Evolutionary conservation across 2,797 vertebrate species (phyloP).

Genomic region (Crenichthys baileyi): DNA sequence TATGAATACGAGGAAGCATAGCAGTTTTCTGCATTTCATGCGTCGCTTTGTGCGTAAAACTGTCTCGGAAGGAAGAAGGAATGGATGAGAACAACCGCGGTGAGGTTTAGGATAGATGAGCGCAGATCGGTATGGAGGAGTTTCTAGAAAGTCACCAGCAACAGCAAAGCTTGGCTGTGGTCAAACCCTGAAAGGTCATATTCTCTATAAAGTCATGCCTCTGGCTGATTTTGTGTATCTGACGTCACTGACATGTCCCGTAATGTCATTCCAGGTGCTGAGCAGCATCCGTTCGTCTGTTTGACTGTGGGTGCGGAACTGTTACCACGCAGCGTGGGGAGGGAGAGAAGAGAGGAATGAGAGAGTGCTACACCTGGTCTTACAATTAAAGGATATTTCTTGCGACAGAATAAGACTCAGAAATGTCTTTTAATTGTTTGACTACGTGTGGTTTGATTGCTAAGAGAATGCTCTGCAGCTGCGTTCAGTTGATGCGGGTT

Average conservation of each 20-base stretch:
- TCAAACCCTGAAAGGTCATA: neutral
- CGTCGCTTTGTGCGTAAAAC: slow-evolving; percentile 49
- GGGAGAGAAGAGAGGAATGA: neutral
- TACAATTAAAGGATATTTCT: slow-evolving; percentile 91
- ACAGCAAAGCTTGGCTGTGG: neutral
- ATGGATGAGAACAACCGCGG: neutral
- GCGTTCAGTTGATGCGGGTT: slow-evolving; percentile 19
- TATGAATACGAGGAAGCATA: neutral
- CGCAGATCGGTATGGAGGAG: neutral
- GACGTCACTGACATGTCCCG: slow-evolving; percentile 35
- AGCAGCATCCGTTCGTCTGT: neutral
- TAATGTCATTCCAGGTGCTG: slow-evolving; percentile 49
- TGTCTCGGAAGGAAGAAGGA: neutral
- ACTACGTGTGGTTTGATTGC: slow-evolving; percentile 71
- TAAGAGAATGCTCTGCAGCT: neutral
- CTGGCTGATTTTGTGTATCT: neutral
- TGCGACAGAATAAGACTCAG: slow-evolving; percentile 68
- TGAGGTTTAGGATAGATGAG: neutral
- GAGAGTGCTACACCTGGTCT: slow-evolving; percentile 73
- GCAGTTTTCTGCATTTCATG: neutral
- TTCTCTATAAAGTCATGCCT: neutral
- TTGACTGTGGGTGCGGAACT: neutral
- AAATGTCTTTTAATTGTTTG: slow-evolving; percentile 86
- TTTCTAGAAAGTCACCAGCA: neutral
- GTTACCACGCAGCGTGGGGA: neutral